Base-by-base conservation (phyloP, 2,113 vertebrate species). In the Pseudorasbora parva region DNA sequence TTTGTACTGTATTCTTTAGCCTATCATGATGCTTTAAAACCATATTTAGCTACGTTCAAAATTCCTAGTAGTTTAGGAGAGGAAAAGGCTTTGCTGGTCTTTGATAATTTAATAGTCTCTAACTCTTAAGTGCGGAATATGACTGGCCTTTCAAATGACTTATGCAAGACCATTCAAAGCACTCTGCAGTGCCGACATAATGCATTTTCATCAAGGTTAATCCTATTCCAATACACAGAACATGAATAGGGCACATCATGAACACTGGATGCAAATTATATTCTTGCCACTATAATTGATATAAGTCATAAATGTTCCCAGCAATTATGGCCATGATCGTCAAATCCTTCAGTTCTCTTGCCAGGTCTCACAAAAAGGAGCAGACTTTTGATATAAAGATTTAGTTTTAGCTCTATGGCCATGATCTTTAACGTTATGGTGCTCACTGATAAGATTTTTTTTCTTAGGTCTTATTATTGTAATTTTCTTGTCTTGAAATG, bases 121-220 rank as follows among this genome's bases (percentile, higher is more conserved):
- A 21, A 33, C 73, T 62, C 14, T 37, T 23, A 49, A 69, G 62
- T 81, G 64, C 27, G 8, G 47, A 69, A 56, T 23, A 69, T 41
- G 19, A 56, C 64, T 11, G 27, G 9, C 41, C 17, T 49, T 62
- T 78, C 37, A 12, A 78, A 30, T 47, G 15, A 45, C 56, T 78
- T 79, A 33, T 10, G n/a, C 47, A 79, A 79, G 43, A 79, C 59
- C 43, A 30, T 45, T 43, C 17, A 79, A 14, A 79, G 49, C 27
- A 49, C 27, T 81, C 21, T 41, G 10, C 21, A 51, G 78, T 81
- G 78, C 51, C 19, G 2, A 17, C 25, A 54, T 33, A 49, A 51
- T 80, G 45, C 41, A 21, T 66, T 80, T 49, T 47, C 27, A 33
- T 68, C 25, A 30, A n/a, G 41, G 43, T 25, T 79, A 66, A 79